Conservation (phyloP, 2,888 invertebrate genomes). For the Pherbina coryleti region DNA sequence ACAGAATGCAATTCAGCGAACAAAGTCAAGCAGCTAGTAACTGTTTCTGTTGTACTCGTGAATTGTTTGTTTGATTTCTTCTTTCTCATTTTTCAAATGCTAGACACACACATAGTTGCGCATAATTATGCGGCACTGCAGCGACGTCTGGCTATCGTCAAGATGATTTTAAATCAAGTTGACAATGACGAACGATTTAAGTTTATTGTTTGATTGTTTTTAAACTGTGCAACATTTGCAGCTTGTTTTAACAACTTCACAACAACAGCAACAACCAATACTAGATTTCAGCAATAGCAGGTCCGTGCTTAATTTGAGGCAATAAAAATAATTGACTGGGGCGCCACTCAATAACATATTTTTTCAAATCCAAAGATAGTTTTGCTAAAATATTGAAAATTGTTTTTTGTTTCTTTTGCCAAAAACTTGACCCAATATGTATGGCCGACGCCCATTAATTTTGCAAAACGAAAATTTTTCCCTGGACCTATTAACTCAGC, state of each 20-base stretch:
- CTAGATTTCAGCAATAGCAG: too few species aligned
- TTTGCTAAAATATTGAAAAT: too few species aligned
- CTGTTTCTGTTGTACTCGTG: constrained; percentile 12
- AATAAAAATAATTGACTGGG: too few species aligned
- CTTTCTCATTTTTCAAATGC: neutral
- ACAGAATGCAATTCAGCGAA: constrained; percentile 3
- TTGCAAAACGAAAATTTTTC: too few species aligned
- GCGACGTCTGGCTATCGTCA: constrained; percentile 39
- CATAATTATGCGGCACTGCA: constrained; percentile 46
- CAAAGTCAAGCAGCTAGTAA: neutral
- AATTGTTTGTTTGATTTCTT: neutral
- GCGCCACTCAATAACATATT: too few species aligned
- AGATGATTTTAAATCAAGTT: constrained; percentile 42
- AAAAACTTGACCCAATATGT: too few species aligned
- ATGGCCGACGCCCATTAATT: too few species aligned
- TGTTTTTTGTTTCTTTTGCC: too few species aligned
- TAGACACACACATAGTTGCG: constrained; percentile 19
- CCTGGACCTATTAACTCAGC: too few species aligned
- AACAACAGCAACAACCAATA: constrained; percentile 1
- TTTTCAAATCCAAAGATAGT: too few species aligned
- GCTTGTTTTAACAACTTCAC: neutral
- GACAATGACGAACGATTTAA: constrained; percentile 45
- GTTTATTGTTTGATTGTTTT: constrained; percentile 36
- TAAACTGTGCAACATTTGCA: constrained; percentile 7
- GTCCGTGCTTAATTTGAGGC: too few species aligned